A percentile compares a stretch with the other conserved stretches of the same genome.
Conservation (phyloP, 1,140 invertebrate genomes). For the Aphelenchoides fujianensis region DNA sequence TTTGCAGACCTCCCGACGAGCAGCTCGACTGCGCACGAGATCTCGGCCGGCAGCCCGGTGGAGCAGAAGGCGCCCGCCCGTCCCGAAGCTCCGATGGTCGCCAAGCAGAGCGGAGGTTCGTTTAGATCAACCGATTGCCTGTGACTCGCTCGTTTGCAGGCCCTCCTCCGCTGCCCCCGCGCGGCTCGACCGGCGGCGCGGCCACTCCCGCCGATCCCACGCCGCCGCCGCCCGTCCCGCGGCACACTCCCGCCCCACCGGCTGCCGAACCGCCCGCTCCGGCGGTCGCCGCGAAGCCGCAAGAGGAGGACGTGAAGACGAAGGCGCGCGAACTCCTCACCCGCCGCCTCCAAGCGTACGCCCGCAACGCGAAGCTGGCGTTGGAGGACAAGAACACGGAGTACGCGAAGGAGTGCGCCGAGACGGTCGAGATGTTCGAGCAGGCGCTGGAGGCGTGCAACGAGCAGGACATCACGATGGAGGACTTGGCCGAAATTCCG, state of each 20-base stretch:
- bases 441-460: conserved; percentile 10
- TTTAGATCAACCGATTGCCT: too few relatives aligned
- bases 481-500: conserved; percentile 12
- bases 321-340: not conserved
- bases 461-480: conserved; percentile 6
- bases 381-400: conserved; percentile 1
- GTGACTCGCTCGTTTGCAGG: not conserved
- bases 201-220: not conserved
- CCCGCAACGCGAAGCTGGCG: not conserved
- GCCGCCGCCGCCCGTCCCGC: not conserved
- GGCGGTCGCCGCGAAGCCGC: too few relatives aligned
- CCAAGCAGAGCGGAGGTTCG: too few relatives aligned
- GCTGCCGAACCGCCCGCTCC: not conserved
- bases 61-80: too few relatives aligned
- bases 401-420: conserved; percentile 20
- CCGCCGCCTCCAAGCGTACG: not conserved
- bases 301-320: not conserved
- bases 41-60: not conserved
- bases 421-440: conserved; percentile 19
- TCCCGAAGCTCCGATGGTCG: too few relatives aligned
- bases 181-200: not conserved
- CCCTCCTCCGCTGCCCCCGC: not conserved
- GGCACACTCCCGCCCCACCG: not conserved
- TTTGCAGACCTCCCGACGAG: not conserved
- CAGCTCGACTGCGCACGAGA: not conserved